phyloP scores from a whole-genome alignment of 1,140 invertebrate species.

The Hormaphis cornu region DNA sequence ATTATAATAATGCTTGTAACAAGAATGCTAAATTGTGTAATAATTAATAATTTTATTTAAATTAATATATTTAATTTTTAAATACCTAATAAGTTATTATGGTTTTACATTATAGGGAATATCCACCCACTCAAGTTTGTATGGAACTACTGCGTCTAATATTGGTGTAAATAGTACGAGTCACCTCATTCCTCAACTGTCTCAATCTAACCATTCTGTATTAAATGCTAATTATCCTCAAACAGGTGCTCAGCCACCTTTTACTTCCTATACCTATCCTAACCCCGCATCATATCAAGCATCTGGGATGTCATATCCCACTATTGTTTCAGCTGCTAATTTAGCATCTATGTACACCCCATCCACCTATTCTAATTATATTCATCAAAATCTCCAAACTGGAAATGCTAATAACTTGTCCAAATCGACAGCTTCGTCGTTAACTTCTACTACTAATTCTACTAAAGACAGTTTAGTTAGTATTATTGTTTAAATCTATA shows the following conservation, averaged over 20 bases:
- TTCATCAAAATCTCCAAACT: conserved; percentile 24
- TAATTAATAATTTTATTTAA: too few relatives aligned
- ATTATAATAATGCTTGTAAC: too few relatives aligned
- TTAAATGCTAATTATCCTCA: conserved; percentile 28
- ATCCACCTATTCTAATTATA: conserved; percentile 12
- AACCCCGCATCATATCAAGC: conserved; percentile 22
- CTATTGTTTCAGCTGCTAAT: conserved; percentile 16
- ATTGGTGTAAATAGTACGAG: conserved; percentile 15
- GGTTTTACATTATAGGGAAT: background rate
- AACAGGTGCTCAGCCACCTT: background rate
- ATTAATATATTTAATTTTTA: background rate
- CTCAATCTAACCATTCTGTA: conserved; percentile 23
- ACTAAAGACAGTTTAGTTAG: conserved; percentile 17
- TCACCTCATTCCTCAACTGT: conserved; percentile 26
- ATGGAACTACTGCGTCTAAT: conserved; percentile 14
- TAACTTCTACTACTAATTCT: conserved; percentile 8
- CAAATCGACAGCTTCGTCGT: conserved; percentile 3
- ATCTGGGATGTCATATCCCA: conserved; percentile 20
- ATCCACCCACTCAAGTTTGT: conserved; percentile 15
- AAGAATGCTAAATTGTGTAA: too few relatives aligned
- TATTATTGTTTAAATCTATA: background rate
- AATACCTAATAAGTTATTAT: background rate
- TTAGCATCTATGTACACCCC: conserved; percentile 27
- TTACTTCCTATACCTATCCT: conserved; percentile 7
- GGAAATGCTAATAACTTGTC: conserved; percentile 13